Conservation (phyloP, 2,797 vertebrate genomes). For the Ctenochaetus hawaiiensis region DNA sequence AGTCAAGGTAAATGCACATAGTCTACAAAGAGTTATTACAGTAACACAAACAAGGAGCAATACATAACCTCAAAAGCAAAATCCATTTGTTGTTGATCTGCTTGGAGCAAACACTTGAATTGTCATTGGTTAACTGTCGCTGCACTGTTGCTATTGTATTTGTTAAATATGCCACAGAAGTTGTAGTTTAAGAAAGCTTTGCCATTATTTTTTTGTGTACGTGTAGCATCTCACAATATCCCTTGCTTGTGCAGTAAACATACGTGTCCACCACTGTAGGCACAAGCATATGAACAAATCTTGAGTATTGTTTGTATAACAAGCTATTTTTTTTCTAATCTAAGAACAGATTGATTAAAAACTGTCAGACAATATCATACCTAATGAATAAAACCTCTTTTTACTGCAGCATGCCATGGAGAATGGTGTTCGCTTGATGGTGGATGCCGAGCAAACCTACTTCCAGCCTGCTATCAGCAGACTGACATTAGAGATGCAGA, state of each 20-base stretch:
- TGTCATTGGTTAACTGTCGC: background rate
- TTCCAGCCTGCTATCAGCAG: constrained; percentile 94
- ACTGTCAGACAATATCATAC: too few species aligned
- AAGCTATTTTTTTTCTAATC: too few species aligned
- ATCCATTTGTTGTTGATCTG: constrained; percentile 14
- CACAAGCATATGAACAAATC: constrained; percentile 6
- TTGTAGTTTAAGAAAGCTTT: background rate
- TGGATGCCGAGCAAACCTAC: constrained; percentile 95
- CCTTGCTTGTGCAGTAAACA: background rate
- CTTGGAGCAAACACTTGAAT: constrained; percentile 4
- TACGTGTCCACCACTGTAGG: background rate
- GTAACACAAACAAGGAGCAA: background rate
- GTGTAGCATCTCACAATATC: background rate
- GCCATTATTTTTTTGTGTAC: background rate
- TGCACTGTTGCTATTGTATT: background rate
- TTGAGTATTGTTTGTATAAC: background rate
- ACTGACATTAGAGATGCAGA: constrained; percentile 91
- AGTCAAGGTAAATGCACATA: constrained; percentile 83
- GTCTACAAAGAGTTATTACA: background rate
- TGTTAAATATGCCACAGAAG: background rate
- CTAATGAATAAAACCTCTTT: background rate
- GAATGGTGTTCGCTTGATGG: constrained; percentile 90
- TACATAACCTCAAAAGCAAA: background rate
- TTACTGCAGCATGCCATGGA: constrained; percentile 85
- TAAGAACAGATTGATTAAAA: too few species aligned